These are phyloP conservation scores for Ptychadena robeensis DNA, from an alignment of 2,797 vertebrate genomes.

Conservation along the genomic window DNA sequence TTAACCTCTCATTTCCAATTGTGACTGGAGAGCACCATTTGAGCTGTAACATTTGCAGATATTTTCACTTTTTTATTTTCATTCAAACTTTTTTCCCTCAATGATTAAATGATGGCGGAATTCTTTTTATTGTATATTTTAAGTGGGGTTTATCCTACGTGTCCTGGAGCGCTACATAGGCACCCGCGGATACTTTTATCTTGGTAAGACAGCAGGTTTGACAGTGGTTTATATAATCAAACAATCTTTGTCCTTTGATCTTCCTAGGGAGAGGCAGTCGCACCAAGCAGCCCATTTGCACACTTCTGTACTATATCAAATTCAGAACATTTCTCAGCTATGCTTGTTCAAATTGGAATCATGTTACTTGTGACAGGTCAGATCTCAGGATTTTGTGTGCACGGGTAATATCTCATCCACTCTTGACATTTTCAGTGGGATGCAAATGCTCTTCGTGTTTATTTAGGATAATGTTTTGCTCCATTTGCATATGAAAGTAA, in stretches of 20 bases:
- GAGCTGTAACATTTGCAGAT: not conserved
- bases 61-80: not conserved
- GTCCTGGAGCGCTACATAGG: slow-evolving; percentile 39
- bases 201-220: slow-evolving; percentile 41
- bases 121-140: slow-evolving; percentile 33
- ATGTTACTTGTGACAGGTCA: slow-evolving; percentile 31
- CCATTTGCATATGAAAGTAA: no score
- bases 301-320: slow-evolving; percentile 55
- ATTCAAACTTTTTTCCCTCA: slow-evolving; percentile 1
- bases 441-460: not conserved
- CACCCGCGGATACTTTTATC: slow-evolving; percentile 43
- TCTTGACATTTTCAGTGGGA: not conserved
- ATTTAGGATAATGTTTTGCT: not conserved
- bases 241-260: slow-evolving; percentile 53
- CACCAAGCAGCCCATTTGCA: slow-evolving; percentile 38
- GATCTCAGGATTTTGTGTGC: not conserved
- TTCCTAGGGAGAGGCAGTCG: slow-evolving; percentile 36
- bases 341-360: slow-evolving; percentile 41
- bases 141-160: slow-evolving; percentile 19
- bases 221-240: slow-evolving; percentile 52
- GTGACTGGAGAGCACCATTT: not conserved
- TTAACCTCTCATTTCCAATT: not conserved
- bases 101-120: slow-evolving; percentile 20
- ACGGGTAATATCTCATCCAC: not conserved
- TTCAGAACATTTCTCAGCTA: slow-evolving; percentile 27